Base-by-base conservation (phyloP, 2,888 invertebrate species). In the Agrotis segetum region DNA sequence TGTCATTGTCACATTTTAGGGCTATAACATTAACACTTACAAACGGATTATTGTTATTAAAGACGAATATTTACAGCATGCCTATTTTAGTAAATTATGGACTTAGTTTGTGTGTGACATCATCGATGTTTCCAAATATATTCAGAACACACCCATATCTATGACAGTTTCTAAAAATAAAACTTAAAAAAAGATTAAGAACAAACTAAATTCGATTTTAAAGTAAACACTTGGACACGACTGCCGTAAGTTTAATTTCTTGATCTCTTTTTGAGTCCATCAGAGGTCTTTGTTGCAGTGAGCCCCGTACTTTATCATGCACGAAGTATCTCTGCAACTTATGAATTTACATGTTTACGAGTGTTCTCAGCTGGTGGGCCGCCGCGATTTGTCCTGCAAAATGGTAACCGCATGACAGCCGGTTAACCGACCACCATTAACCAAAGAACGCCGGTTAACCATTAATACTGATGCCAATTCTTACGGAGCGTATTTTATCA, bases 271-370 rank as follows among this genome's bases (percentile, higher is more conserved):
- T 73, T 60, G 63, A 59, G 40, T 74, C 61, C 58, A 69, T 70
- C 81, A 67, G 59, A 49, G 49, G 40, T 50, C 62, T 76, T 85
- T 82, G 85, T 87, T 76, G 67, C 74, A 56, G 62, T 76, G 69
- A 82, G 65, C 74, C 79, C 62, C 52, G 75, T 82, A 85, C 84
- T 90, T 90, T 91, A 91, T 92, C 92, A 90, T 86, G 84, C 86
- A 86, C 83, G 86, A 85, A 84, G 88, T 86, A 89, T 90, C 87
- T 88, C 83, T 83, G 79, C 86, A 86, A 90, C 87, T 92, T 94
- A 93, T 93, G 93, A 89, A 94, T 94, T 93, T 92, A 90, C 93
- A 94, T 94, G 91, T 94, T 94, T 94, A 95, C 92, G 93, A 92
- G 89, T 85, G 82, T 85, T 85, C 93, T 80, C 94, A 71, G 94